Evolutionary conservation across 2,888 invertebrate genomes (phyloP).

Genomic region (Spatulosminthurus flaviceps): DNA sequence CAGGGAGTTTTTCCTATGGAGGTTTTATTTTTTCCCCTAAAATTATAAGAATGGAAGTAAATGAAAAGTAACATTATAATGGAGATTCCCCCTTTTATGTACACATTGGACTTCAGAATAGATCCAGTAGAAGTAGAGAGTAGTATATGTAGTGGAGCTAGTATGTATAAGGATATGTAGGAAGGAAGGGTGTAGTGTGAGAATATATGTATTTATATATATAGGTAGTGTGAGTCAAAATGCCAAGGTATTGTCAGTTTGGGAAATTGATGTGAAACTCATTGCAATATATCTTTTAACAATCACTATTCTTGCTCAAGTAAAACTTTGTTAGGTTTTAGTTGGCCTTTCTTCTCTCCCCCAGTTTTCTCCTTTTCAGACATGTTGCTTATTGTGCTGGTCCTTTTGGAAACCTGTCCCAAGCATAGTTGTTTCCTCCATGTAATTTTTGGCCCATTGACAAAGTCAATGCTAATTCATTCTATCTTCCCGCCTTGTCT

Average conservation of each 20-base stretch:
- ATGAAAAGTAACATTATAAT: no score
- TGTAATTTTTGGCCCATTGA: neutral
- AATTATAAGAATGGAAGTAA: no score
- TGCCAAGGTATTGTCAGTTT: constrained; percentile 25
- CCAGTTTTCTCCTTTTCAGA: neutral
- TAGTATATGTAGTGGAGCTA: no score
- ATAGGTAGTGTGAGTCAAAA: constrained; percentile 19
- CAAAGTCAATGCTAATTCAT: constrained; percentile 9
- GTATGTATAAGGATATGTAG: no score
- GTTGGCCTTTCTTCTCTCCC: neutral
- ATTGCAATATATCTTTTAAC: constrained; percentile 28
- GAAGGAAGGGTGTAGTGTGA: no score
- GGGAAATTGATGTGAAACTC: constrained; percentile 35
- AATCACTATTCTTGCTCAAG: constrained; percentile 19
- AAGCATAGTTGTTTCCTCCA: neutral
- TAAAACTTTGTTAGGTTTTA: constrained; percentile 5
- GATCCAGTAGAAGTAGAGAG: no score
- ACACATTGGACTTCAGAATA: no score
- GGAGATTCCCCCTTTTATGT: no score
- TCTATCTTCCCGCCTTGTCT: neutral
- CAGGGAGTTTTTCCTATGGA: no score
- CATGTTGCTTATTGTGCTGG: neutral
- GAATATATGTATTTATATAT: no score
- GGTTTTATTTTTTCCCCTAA: no score
- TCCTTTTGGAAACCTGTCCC: neutral